Base-by-base conservation (phyloP, 2,888 invertebrate genomes). In the Himalopsyche anomala region DNA sequence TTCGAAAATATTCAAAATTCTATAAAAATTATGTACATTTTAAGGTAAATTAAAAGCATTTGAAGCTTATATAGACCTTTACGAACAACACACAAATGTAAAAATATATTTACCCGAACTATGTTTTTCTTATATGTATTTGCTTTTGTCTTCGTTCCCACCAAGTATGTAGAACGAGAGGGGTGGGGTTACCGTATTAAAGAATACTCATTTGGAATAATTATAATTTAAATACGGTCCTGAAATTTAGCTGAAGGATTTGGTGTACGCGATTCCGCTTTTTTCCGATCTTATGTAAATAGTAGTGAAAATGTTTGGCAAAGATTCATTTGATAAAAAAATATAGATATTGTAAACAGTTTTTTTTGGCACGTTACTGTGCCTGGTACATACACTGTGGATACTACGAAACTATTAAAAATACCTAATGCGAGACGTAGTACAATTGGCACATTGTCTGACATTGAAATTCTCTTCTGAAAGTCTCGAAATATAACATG, bases 351-450 rank as follows among this genome's bases (percentile, higher is more conserved):
- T 62, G 62, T 62, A 62, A 62, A 62, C 62, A 62, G 62, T 19
- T 62, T 62, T 51, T 28, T 62, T 62, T 62, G 62, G 62, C 62
- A 62, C 62, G 19, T 28, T 19, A 19, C 8, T 15, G 4, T 19
- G 62, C 19, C 19, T 62, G 19, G 62, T 62, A 62, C 62, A 62
- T 62, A 62, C 62, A 62, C 62, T 11, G 28, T 3, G 62, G 19
- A 62, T 62, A 62, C 62, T 62, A 62, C 62, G 62, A 62, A 62
- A 62, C 62, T 62, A 62, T 62, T 62, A 28, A 62, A 62, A 19
- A 62, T 62, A 62, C 62, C 62, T 62, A 62, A 62, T 62, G 28
- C 19, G 19, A 11, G 4, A 62, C 62, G 62, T 62, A 62, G 19
- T 62, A 62, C 62, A 19, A 28, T 62, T 62, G 62, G 62, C 62